Percentiles rank a stretch among this genome's conserved stretches.
Conservation (phyloP, 2,888 invertebrate species). For the Acrobasis suavella region DNA sequence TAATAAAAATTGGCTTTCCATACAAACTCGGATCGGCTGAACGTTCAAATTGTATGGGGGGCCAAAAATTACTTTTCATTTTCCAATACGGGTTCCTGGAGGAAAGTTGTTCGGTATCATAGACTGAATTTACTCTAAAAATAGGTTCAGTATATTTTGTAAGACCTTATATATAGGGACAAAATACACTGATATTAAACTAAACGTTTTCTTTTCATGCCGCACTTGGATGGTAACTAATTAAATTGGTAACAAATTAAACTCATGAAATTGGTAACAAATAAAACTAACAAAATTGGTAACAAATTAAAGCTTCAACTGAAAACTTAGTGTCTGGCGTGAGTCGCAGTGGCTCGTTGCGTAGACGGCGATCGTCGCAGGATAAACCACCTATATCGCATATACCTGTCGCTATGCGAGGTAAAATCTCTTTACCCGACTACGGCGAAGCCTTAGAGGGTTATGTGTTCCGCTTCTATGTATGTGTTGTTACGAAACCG, state of each 20-base stretch:
- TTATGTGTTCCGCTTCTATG: no score
- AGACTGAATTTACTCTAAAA: no score
- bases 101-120: no score
- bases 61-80: no score
- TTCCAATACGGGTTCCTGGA: no score
- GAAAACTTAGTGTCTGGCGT: slow-evolving; percentile 67
- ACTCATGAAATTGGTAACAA: slow-evolving; percentile 30
- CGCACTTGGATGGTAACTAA: slow-evolving; percentile 32
- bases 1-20: no score
- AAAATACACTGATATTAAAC: neutral
- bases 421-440: slow-evolving; percentile 34
- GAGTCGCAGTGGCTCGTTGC: slow-evolving; percentile 60
- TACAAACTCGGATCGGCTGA: no score
- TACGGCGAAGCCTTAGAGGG: no score
- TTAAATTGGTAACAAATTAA: slow-evolving; percentile 13
- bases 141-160: no score
- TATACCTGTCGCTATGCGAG: slow-evolving; percentile 75
- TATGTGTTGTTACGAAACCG: no score
- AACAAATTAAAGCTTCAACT: slow-evolving; percentile 59
- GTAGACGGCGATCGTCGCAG: slow-evolving; percentile 67
- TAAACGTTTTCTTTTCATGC: slow-evolving; percentile 40
- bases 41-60: no score
- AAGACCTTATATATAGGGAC: neutral
- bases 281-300: slow-evolving; percentile 21
- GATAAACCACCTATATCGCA: slow-evolving; percentile 73